Conservation (phyloP, 2,113 vertebrate species). For the Stegostoma tigrinum region DNA sequence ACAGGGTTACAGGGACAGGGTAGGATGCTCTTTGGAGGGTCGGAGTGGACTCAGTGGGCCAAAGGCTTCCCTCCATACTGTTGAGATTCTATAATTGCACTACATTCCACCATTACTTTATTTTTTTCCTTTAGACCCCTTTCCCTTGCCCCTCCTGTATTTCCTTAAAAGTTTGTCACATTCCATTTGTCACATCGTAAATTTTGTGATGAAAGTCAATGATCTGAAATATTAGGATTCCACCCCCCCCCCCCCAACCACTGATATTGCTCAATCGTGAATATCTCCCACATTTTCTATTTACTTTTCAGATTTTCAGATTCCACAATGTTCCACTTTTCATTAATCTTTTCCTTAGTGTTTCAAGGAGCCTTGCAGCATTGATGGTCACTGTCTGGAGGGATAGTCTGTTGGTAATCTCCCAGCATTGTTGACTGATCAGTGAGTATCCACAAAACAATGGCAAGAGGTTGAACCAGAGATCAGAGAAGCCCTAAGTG, state of each 20-base stretch:
- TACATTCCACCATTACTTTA: neutral
- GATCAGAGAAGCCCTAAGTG: neutral
- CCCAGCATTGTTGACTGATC: neutral
- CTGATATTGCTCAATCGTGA: neutral
- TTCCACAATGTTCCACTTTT: neutral
- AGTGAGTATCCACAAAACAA: neutral
- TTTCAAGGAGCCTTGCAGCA: neutral
- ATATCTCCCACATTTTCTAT: neutral
- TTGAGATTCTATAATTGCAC: too few species aligned
- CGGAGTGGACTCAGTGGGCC: too few species aligned
- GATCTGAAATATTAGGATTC: neutral
- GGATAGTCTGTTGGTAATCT: neutral
- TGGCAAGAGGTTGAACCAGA: neutral
- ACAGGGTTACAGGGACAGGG: too few species aligned
- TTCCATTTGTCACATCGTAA: too few species aligned
- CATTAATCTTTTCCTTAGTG: neutral
- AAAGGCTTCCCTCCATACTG: too few species aligned
- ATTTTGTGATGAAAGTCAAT: neutral
- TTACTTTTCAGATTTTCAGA: neutral
- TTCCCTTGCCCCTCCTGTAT: neutral
- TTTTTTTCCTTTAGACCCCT: neutral
- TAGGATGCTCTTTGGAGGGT: too few species aligned
- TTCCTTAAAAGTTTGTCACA: neutral
- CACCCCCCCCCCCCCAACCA: neutral
- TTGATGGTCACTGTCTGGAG: neutral